These are phyloP conservation scores for Bombus breviceps DNA, from an alignment of 1,140 invertebrate species.

Conservation along the genomic window DNA sequence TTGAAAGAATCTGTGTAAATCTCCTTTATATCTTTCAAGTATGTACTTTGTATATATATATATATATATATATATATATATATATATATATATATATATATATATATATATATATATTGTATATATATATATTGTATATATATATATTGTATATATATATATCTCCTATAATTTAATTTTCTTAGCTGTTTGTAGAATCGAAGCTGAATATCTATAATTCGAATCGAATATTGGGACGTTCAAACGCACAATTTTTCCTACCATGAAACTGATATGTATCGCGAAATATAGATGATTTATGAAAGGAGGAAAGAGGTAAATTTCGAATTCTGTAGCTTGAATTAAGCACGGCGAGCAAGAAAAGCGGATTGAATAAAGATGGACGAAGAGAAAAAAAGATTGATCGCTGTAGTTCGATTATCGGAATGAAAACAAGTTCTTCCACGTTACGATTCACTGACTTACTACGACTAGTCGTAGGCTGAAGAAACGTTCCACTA, in stretches of 20 bases:
- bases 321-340: not conserved
- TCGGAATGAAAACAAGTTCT: constrained; percentile 13
- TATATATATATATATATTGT: not conserved
- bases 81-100: too few species aligned
- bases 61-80: too few species aligned
- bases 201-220: not conserved
- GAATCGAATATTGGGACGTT: not conserved
- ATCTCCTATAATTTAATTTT: too few species aligned
- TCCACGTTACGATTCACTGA: constrained; percentile 19
- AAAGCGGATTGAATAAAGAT: not conserved
- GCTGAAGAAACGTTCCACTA: not conserved
- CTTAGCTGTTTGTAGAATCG: not conserved
- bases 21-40: not conserved
- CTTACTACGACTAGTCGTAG: not conserved
- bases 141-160: too few species aligned
- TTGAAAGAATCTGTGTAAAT: not conserved
- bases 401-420: constrained; percentile 6
- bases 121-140: not conserved
- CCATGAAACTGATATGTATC: not conserved
- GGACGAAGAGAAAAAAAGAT: not conserved
- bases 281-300: not conserved
- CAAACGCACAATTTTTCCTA: not conserved
- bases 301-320: not conserved
- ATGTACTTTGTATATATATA: not conserved
- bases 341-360: not conserved